Percentiles rank a stretch among this genome's conserved stretches.
Evolutionary conservation across 2,113 vertebrate genomes (phyloP).

Genomic region (Rhynchomys soricoides): DNA sequence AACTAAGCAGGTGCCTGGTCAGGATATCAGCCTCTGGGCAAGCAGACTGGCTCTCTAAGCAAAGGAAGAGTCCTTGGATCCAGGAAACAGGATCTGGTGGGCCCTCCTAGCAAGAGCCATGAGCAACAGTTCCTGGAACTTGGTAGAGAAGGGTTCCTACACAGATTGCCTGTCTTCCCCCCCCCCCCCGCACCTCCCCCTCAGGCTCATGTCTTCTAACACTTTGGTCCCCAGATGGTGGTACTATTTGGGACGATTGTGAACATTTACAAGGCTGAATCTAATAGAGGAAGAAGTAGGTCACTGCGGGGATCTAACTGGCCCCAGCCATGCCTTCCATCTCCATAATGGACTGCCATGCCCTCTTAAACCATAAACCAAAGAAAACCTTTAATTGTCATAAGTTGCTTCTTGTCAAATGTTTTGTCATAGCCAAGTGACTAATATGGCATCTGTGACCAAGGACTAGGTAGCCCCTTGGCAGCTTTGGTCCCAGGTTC

Average conservation of each 20-base stretch:
- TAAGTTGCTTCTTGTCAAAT: not conserved
- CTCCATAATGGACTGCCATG: not conserved
- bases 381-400: not conserved
- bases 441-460: not conserved
- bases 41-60: not conserved
- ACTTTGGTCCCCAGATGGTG: not conserved
- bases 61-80: not conserved
- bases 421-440: not conserved
- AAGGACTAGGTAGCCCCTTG: not conserved
- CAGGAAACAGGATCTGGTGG: not conserved
- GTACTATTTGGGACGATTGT: no score
- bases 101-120: not conserved
- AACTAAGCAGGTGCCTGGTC: fast-evolving
- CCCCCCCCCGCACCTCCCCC: no score
- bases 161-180: not conserved
- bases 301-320: not conserved
- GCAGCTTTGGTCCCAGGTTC: not conserved
- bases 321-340: not conserved
- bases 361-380: not conserved
- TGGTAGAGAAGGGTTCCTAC: not conserved
- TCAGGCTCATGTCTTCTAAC: not conserved
- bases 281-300: not conserved
- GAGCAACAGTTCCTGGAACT: not conserved
- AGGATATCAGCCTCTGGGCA: not conserved
- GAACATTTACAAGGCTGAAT: not conserved